Evolutionary conservation across 2,113 vertebrate genomes (phyloP), one percentile per base, ranked within the genome.

Genomic region (Hylia prasina): DNA sequence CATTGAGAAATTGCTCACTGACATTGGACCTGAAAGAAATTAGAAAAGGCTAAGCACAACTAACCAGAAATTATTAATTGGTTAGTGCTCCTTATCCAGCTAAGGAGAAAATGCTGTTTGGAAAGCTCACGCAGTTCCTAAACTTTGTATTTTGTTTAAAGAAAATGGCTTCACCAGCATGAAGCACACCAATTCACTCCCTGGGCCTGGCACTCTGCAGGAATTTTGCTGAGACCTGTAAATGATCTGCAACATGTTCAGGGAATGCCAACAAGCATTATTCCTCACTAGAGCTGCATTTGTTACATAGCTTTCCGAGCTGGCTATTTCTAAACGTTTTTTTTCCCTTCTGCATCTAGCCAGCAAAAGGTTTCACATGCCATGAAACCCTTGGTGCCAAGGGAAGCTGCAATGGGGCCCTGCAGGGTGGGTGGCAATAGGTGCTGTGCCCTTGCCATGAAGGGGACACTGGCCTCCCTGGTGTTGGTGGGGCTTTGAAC

Each of bases 151-250:
- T 73, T 82, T 86, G n/a, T 91, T 95, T 84, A 64, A 92, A 93
- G 65, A 48, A 81, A 84, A 75, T 11, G 53, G n/a, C 28, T 90
- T 95, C 19, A 12, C 31, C 35, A 39, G 28, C 5, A 3, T 33
- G 61, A 92, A 93, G 61, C n/a, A 18, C 64, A 21, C 37, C 45
- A 76, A 87, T 35, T 90, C 60, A 53, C 23, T 81, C 69, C 19
- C 50, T 16, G 37, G 35, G 57, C 24, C 85, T 95, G 72, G 40
- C 45, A 3, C 61, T 17, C 54, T 7, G 84, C 33, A 75, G 42
- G 87, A 58, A 94, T 85, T 96, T 94, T 75, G 53, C 76, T 93
- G 87, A 97, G 89, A 91, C 79, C 30, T 88, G 82, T 90, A 94
- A 97, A 89, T 57, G 90, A 89, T 90, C 66, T 90, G 82, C 81